Evolutionary conservation across 1,140 invertebrate genomes (phyloP), one percentile per base, ranked within the genome.

Genomic region (Trichonephila clavata): DNA sequence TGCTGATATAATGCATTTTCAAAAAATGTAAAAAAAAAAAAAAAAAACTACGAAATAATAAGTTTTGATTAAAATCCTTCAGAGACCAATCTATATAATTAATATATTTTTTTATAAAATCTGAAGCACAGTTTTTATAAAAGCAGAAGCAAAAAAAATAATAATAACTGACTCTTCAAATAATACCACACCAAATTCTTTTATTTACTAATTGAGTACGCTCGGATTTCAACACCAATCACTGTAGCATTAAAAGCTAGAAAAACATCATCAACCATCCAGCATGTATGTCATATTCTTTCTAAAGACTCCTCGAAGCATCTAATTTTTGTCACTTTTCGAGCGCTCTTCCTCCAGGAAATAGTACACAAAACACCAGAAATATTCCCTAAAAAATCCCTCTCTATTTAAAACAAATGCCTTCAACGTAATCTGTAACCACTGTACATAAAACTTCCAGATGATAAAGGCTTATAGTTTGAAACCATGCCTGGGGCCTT

Each of bases 371-470:
- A 77, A 77, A 39, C 71, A 32, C 65, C 24, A 68, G 21, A n/a
- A 68, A 24, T 68, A 68, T 68, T 24, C 21, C n/a, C 71, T 32
- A 77, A 32, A 77, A 14, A 59, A 59, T 16, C 21, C 57, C 57
- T 27, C 57, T 59, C 57, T 84, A 84, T 84, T 84, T 84, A 84
- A 84, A 84, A 84, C 83, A 84, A 84, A 59, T 84, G 83, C 50
- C 83, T 60, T 24, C 43, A 59, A 59, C 71, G 71, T 27, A 77
- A 32, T 77, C 71, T 39, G 20, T 27, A 20, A 16, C 13, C 43
- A 84, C 13, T 84, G 43, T 60, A 59, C 83, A 84, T 60, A 60
- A 84, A 84, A 60, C 83, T 60, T 59, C 24, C 13, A 21, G 20
- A 84, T 59, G 50, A 84, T 84, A 84, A 84, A 84, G 83, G 83